Evolutionary conservation across 2,113 vertebrate genomes (phyloP), one percentile per base, ranked within the genome.

Genomic region (Scomber scombrus): DNA sequence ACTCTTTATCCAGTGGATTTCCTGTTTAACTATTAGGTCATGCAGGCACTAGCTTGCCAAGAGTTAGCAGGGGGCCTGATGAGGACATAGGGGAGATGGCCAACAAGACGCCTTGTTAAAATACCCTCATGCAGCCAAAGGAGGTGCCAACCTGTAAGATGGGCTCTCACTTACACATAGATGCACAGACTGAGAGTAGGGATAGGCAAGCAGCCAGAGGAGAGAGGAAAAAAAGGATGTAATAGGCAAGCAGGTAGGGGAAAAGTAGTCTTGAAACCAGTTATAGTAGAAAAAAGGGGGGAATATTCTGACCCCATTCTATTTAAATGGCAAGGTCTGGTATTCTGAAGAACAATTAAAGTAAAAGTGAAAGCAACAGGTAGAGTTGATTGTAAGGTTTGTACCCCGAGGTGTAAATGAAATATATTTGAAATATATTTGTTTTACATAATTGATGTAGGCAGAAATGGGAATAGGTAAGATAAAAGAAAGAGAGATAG

Each of bases 251-350:
- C 14, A 40, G 31, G 56, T 23, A 52, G 2, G 11, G 19, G 31
- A 21, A 56, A 16, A 31, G n/a, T 4, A 49, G 26, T 23, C 3
- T 45, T 63, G 23, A 68, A 0, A 40, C 45, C 14, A 52, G 11
- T 29, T 1, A 51, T 3, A 61, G 5, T 14, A 21, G 23, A 26
- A 26, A 26, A 91, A 89, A 89, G 83, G 56, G 56, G 49, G 46
- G 49, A 72, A 88, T 88, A 85, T 90, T 81, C 69, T 72, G 84
- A 75, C 85, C 80, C 51, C 80, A 34, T 85, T 92, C 92, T 94
- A 91, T 92, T 93, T 94, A 92, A 86, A 92, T 88, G 79, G 85
- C 76, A 14, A 54, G 18, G n/a, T 54, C 19, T 54, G 52, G 19
- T 3, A 18, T 54, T 10, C 15, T 54, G 3, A 40, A 34, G 31